Evolutionary conservation across 1,140 invertebrate species (phyloP).

Genomic region (Tetramorium parvispinum): DNA sequence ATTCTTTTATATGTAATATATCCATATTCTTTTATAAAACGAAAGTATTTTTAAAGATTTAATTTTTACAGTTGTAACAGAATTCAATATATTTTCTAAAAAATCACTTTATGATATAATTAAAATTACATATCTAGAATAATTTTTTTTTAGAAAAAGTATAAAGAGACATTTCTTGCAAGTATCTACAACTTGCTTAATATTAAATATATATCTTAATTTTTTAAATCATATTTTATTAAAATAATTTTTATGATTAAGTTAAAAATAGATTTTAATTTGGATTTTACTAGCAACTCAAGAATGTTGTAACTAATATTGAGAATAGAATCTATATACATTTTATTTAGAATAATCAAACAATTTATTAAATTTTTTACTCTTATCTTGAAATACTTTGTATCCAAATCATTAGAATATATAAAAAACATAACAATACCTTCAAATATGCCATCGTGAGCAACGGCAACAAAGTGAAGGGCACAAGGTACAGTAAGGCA

Average conservation of each 20-base stretch:
- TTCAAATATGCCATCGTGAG: slow-evolving; percentile 99
- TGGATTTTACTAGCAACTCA: not conserved
- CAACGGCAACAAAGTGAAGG: slow-evolving; percentile 97
- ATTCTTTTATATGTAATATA: not conserved
- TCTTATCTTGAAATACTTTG: not conserved
- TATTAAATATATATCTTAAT: too few species aligned
- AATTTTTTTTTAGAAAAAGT: not conserved
- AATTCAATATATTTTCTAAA: not conserved
- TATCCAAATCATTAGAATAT: not conserved
- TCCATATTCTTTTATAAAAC: not conserved
- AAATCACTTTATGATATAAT: not conserved
- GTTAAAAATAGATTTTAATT: not conserved
- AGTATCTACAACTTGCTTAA: too few species aligned
- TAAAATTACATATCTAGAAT: not conserved
- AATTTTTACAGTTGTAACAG: not conserved
- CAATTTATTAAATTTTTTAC: not conserved
- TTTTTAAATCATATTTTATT: too few species aligned
- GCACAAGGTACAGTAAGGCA: slow-evolving; percentile 97
- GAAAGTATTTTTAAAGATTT: not conserved
- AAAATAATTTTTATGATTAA: too few species aligned
- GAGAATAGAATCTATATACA: too few species aligned
- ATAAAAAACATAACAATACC: slow-evolving; percentile 86
- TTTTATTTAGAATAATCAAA: not conserved
- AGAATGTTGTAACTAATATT: too few species aligned
- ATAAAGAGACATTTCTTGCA: too few species aligned